A percentile compares a stretch with the other conserved stretches of the same genome.
These are phyloP conservation scores for Odobenus rosmarus DNA, from an alignment of 2,113 vertebrate species.

Conservation along the genomic window DNA sequence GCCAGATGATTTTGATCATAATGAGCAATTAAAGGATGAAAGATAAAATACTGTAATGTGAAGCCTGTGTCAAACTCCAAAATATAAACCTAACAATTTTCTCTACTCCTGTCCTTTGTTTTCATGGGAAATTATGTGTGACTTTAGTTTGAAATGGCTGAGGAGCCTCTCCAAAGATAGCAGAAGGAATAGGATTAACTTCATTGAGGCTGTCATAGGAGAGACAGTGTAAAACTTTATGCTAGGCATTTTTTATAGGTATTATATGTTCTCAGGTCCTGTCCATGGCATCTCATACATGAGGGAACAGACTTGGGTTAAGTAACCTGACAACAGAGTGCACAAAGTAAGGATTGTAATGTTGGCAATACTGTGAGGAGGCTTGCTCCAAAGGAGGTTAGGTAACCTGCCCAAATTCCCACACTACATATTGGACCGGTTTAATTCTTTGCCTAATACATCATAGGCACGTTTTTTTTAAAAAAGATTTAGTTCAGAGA, in stretches of 20 bases:
- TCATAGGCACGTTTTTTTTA: not conserved
- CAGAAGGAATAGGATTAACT: not conserved
- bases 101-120: not conserved
- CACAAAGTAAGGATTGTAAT: not conserved
- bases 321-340: not conserved
- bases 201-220: not conserved
- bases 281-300: not conserved
- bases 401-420: not conserved
- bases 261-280: not conserved
- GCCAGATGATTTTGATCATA: not conserved
- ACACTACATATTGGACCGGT: not conserved
- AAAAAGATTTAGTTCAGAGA: not conserved
- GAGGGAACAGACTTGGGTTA: not conserved
- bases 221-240: not conserved
- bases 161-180: not conserved
- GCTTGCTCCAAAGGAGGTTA: not conserved
- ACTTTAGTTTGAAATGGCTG: not conserved
- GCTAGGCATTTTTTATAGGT: not conserved
- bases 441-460: constrained; percentile 10
- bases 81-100: not conserved
- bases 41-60: not conserved
- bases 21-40: not conserved
- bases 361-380: not conserved
- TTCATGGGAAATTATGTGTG: not conserved
- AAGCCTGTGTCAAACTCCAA: not conserved